phyloP scores from a whole-genome alignment of 2,797 vertebrate genomes.

The Sebastolobus altivelis region DNA sequence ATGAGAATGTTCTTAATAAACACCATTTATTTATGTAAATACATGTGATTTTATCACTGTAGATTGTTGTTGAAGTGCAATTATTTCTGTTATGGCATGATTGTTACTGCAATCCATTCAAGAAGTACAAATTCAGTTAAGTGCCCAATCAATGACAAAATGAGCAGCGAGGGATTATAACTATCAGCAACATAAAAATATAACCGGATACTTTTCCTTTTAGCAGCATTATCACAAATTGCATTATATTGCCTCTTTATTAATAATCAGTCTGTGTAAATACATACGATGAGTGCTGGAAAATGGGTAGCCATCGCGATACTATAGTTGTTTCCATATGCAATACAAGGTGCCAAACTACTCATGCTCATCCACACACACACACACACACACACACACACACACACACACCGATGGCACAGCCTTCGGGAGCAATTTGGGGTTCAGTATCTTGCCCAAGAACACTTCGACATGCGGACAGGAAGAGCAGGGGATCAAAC shows the following conservation, averaged over 20 bases:
- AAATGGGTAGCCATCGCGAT: background rate
- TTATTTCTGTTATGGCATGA: background rate
- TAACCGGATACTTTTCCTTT: background rate
- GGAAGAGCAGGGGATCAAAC: too few species aligned
- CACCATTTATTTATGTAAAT: background rate
- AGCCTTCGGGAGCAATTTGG: too few species aligned
- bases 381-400: too few species aligned
- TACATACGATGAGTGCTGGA: background rate
- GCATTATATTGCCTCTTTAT: background rate
- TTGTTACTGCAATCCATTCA: background rate
- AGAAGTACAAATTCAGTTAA: background rate
- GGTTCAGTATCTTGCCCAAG: too few species aligned
- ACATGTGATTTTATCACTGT: background rate
- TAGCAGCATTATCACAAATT: background rate
- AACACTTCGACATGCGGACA: too few species aligned
- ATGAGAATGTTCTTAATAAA: background rate
- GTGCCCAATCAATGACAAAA: background rate
- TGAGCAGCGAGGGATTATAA: background rate
- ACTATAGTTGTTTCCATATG: background rate
- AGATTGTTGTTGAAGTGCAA: background rate
- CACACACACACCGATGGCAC: too few species aligned
- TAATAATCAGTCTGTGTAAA: background rate
- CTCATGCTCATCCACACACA: too few species aligned
- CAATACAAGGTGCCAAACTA: too few species aligned
- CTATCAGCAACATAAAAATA: slow-evolving; percentile 11